Evolutionary conservation across 2,113 vertebrate species (phyloP), one percentile per base, ranked within the genome.

Genomic region (Lontra canadensis): DNA sequence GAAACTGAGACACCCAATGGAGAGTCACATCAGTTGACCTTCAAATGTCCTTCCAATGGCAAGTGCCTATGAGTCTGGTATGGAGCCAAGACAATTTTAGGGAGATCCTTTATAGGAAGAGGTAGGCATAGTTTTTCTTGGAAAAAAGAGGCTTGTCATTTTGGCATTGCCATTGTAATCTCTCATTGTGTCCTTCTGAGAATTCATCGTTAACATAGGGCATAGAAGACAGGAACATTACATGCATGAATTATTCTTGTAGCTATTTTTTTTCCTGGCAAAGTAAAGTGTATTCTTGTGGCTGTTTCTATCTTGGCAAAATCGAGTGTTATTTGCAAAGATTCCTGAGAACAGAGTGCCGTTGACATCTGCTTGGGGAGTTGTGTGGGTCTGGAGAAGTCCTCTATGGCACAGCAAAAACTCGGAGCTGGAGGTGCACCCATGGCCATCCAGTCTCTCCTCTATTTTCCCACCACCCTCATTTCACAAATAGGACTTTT

Each of bases 171-270:
- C 71, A 82, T 94, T 95, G 59, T 95, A 31, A n/a, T 83, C 47
- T 93, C 74, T 92, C 61, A 81, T 87, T 92, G 74, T 95, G 95
- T 95, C 93, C 95, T 96, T 95, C 61, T 96, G 95, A 71, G 94
- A 97, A 96, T 96, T 96, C 87, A 36, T 36, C 90, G 89, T 86
- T 96, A 36, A 36, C 90, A 78, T 14, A 82, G 96, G 94, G 93
- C 96, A 87, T 29, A 14, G 87, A 79, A n/a, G 82, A 97, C 26
- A 81, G 96, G 96, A 96, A 90, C 89, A 92, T 97, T 63, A n/a
- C 95, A 87, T 65, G 96, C 97, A 94, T 96, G 97, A 93, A 96
- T 97, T 97, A 97, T 86, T 83, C 95, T 96, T 44, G 42, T 47
- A 88, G 91, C 85, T 96, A 11, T 59, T 79, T 59, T 88, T 96